Conservation (phyloP, 2,113 vertebrate species). For the Echinops telfairi region DNA sequence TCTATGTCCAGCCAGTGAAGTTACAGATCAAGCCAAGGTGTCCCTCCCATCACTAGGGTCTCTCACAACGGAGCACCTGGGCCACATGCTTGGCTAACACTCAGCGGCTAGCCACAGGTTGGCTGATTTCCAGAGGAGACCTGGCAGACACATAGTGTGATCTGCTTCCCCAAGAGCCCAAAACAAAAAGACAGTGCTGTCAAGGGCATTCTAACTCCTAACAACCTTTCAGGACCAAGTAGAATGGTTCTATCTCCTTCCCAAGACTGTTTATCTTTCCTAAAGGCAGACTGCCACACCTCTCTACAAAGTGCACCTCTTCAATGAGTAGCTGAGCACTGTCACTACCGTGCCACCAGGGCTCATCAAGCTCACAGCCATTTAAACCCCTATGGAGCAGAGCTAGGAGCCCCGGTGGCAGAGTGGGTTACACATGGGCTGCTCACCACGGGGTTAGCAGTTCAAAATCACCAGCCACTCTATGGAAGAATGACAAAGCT, state of each 20-base stretch:
- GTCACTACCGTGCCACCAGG: background rate
- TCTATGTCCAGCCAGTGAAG: background rate
- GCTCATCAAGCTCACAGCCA: background rate
- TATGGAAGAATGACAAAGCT: too few species aligned
- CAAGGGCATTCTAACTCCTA: background rate
- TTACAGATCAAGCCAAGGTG: background rate
- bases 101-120: background rate
- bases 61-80: background rate
- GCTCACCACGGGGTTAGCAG: too few species aligned
- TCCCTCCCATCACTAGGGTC: background rate
- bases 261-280: background rate
- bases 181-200: background rate
- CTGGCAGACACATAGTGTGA: background rate
- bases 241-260: background rate
- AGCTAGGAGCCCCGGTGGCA: too few species aligned
- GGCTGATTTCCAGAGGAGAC: background rate
- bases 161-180: background rate
- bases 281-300: background rate
- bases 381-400: background rate
- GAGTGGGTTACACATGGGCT: background rate
- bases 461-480: too few species aligned
- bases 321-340: background rate
- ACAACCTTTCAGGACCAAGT: background rate
- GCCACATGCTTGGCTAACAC: background rate
- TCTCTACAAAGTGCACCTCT: background rate